phyloP scores from a whole-genome alignment of 2,113 vertebrate species.

The Rhinogobius similis region DNA sequence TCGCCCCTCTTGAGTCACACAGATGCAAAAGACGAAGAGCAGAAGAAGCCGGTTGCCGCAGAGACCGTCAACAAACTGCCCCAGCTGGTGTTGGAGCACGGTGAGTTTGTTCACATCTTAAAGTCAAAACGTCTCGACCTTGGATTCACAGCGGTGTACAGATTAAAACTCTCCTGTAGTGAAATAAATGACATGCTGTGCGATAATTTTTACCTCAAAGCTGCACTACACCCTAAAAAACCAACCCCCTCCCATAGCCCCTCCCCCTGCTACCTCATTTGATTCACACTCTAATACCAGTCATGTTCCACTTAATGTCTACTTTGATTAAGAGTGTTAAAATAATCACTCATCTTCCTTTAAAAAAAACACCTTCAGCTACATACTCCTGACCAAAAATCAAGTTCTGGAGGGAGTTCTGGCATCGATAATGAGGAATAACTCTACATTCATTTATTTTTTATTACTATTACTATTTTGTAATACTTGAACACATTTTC shows the following conservation, averaged over 20 bases:
- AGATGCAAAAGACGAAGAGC: constrained; percentile 57
- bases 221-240: neutral
- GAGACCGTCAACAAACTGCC: constrained; percentile 83
- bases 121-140: constrained; percentile 1
- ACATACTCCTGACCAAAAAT: too few relatives aligned
- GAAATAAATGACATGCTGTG: neutral
- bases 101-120: constrained; percentile 70
- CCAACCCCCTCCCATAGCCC: neutral
- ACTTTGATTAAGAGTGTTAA: too few relatives aligned
- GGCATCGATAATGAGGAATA: too few relatives aligned
- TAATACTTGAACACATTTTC: too few relatives aligned
- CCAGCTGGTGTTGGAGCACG: constrained; percentile 84
- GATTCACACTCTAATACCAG: neutral
- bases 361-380: too few relatives aligned
- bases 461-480: neutral
- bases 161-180: constrained; percentile 14
- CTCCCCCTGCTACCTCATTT: neutral
- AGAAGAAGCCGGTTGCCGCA: constrained; percentile 61
- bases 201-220: constrained; percentile 4
- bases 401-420: too few relatives aligned
- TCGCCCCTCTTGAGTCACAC: constrained; percentile 74
- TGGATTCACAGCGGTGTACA: neutral
- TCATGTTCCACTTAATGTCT: neutral
- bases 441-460: too few relatives aligned
- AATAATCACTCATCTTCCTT: too few relatives aligned